These are phyloP conservation scores for Dallia pectoralis DNA, from an alignment of 2,797 vertebrate species.

Conservation along the genomic window DNA sequence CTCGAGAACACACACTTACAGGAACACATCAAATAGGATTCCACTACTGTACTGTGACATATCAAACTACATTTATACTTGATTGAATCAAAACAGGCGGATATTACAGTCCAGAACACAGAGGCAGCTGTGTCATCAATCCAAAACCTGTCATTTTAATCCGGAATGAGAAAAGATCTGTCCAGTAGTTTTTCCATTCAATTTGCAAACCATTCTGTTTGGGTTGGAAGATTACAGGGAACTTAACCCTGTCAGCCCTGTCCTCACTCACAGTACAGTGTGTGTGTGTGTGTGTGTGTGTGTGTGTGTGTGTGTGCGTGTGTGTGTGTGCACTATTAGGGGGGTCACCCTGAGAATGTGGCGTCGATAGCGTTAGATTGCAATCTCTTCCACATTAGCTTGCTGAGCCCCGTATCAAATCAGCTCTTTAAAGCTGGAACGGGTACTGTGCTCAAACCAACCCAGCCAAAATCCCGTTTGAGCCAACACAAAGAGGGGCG, in stretches of 20 bases:
- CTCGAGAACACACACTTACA: not conserved
- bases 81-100: not conserved
- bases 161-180: not conserved
- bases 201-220: not conserved
- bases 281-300: conserved; percentile 12
- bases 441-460: conserved; percentile 47
- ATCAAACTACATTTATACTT: not conserved
- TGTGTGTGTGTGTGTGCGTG: not conserved
- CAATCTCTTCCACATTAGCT: conserved; percentile 61
- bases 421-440: conserved; percentile 51
- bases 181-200: not conserved
- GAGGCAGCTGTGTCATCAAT: not conserved
- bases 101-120: not conserved
- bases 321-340: conserved; percentile 11
- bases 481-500: not conserved
- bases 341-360: conserved; percentile 60
- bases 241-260: not conserved
- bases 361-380: conserved; percentile 51
- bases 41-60: not conserved
- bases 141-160: not conserved
- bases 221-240: conserved; percentile 12
- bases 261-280: not conserved
- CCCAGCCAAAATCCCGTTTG: not conserved
- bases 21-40: conserved; percentile 1
- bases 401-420: conserved; percentile 55